These are phyloP conservation scores for Pseudomugil tenellus DNA, from an alignment of 2,797 vertebrate genomes.

Conservation along the genomic window DNA sequence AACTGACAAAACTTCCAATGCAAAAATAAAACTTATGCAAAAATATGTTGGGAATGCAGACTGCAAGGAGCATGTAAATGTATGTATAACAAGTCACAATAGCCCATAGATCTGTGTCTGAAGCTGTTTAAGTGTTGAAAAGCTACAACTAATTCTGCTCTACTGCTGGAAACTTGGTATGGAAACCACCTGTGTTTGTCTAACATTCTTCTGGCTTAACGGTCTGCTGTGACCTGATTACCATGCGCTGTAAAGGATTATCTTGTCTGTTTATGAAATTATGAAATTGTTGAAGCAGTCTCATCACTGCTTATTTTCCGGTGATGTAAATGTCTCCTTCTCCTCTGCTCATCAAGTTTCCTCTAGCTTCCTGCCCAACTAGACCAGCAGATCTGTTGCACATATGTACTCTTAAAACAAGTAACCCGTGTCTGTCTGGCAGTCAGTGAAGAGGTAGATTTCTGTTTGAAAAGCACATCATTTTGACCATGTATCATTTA, in stretches of 20 bases:
- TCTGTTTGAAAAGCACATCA: constrained; percentile 16
- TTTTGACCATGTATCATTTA: constrained; percentile 1
- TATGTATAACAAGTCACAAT: constrained; percentile 17
- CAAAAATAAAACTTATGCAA: neutral
- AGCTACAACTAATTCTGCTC: constrained; percentile 17
- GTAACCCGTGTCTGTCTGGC: constrained; percentile 21
- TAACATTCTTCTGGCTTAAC: constrained; percentile 59
- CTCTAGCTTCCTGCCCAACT: constrained; percentile 47
- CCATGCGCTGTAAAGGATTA: constrained; percentile 63
- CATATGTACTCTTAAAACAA: constrained; percentile 41
- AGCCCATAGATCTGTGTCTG: constrained; percentile 11
- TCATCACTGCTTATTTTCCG: constrained; percentile 65
- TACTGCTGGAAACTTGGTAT: constrained; percentile 54
- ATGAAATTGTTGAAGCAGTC: constrained; percentile 66
- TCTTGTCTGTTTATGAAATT: constrained; percentile 80
- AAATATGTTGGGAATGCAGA: neutral
- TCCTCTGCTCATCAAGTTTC: constrained; percentile 48
- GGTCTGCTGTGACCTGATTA: constrained; percentile 68
- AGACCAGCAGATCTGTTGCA: constrained; percentile 53
- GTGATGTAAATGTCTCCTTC: constrained; percentile 63
- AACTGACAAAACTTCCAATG: neutral
- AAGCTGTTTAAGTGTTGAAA: constrained; percentile 18
- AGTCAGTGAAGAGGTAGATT: constrained; percentile 8
- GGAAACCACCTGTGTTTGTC: constrained; percentile 72
- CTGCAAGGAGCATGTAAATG: no score